Evolutionary conservation across 2,113 vertebrate genomes (phyloP).

Genomic region (Lutjanus erythropterus): DNA sequence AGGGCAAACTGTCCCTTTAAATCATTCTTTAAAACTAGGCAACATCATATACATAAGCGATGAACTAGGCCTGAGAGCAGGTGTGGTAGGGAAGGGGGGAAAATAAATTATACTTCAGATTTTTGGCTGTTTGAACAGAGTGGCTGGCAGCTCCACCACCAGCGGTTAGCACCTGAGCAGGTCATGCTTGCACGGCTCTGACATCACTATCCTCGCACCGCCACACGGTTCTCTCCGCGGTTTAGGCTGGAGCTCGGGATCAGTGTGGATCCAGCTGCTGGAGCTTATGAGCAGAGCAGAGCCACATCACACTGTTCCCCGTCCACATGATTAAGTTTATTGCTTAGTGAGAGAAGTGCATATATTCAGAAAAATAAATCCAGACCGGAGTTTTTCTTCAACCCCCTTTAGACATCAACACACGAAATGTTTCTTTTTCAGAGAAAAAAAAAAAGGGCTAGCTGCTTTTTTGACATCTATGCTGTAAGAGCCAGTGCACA

Average conservation of each 20-base stretch:
- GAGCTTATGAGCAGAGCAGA: neutral
- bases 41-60: neutral
- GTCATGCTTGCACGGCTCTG: slow-evolving; percentile 22
- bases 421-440: slow-evolving; percentile 9
- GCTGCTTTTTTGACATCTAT: slow-evolving; percentile 17
- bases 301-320: neutral
- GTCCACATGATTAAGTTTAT: slow-evolving; percentile 67
- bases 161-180: slow-evolving; percentile 73
- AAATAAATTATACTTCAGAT: neutral
- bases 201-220: slow-evolving; percentile 4
- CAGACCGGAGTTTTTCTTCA: slow-evolving; percentile 17
- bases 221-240: neutral
- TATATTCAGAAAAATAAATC: slow-evolving; percentile 65
- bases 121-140: slow-evolving; percentile 23
- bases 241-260: slow-evolving; percentile 12
- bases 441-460: slow-evolving; percentile 14
- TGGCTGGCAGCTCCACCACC: slow-evolving; percentile 36
- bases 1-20: too few relatives aligned
- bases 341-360: slow-evolving; percentile 81
- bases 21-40: neutral
- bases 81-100: too few relatives aligned
- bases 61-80: slow-evolving; percentile 33
- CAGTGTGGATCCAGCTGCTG: slow-evolving; percentile 14
- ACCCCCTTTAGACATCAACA: slow-evolving; percentile 27
- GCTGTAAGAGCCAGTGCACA: slow-evolving; percentile 12